Percentiles rank a stretch among this genome's conserved stretches.
These are phyloP conservation scores for Antedon mediterranea DNA, from an alignment of 53 echinoderm and acorn worm species.

Conservation along the genomic window DNA sequence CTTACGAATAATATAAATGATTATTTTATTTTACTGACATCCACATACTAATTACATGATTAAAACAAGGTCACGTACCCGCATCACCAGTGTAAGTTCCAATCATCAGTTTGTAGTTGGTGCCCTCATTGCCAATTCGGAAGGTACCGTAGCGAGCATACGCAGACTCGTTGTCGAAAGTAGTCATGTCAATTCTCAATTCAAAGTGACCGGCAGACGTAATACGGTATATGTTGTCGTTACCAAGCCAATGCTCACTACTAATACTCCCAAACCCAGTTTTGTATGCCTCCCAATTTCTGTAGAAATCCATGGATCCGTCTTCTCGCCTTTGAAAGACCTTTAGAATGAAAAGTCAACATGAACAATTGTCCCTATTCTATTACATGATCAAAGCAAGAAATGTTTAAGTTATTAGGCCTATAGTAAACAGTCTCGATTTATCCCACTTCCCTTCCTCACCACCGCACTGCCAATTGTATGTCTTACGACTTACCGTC, in stretches of 20 bases:
- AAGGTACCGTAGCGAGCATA: constrained; percentile 47
- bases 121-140: constrained; percentile 37
- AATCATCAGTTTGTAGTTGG: constrained; percentile 37
- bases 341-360: constrained; percentile 1
- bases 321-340: constrained; percentile 47
- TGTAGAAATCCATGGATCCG: constrained; percentile 33
- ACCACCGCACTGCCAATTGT: no score
- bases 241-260: constrained; percentile 55
- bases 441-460: no score
- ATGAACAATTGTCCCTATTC: no score
- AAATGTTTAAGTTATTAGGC: no score
- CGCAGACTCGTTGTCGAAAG: constrained; percentile 27
- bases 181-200: constrained; percentile 37
- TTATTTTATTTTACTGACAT: no score
- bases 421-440: no score
- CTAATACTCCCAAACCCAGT: constrained; percentile 49
- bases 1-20: no score
- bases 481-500: no score
- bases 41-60: no score
- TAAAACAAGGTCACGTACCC: constrained; percentile 17
- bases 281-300: constrained; percentile 38
- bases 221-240: constrained; percentile 43
- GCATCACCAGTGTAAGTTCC: constrained; percentile 40
- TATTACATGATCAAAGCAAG: no score
- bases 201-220: constrained; percentile 35